Evolutionary conservation across 2,113 vertebrate genomes (phyloP), one percentile per base, ranked within the genome.

Genomic region (Macrotus californicus): DNA sequence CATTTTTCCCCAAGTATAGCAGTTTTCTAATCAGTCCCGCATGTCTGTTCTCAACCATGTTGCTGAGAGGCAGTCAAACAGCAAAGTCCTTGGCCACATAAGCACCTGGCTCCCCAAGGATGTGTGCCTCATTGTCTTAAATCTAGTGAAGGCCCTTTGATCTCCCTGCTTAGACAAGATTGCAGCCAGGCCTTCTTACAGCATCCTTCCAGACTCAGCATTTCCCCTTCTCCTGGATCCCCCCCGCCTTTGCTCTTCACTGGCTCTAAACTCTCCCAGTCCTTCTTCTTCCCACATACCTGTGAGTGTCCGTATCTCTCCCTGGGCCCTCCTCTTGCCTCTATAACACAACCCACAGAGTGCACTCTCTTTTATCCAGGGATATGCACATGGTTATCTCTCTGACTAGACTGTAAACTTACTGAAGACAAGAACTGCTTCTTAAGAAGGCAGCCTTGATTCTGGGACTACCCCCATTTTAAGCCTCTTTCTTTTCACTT

Each of bases 71-170:
- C 85, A 88, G 83, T 50, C 90, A 88, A 93, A 52, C 59, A 94
- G 48, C 75, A 73, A 76, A 94, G 92, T 92, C 87, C 94, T 96
- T 87, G 94, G 95, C 95, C 83, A 89, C 75, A 84, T 94, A 77
- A 89, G 84, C 79, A 96, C 95, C 93, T 96, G 75, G 84, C 50
- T 90, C 31, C 72, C 86, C 70, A 73, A 73, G 77, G 61, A 90
- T 56, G 39, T 59, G n/a, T 10, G 41, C 24, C 61, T 90, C 67
- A 11, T 61, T 54, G 39, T 81, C 76, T 92, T 85, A 87, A 93
- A 79, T 61, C 92, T 46, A 59, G 41, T 36, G 70, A 76, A 75
- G 48, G 31, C 15, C 80, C 85, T 96, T 86, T 83, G 46, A 91
- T 95, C 93, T 96, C 41, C 48, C 64, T 46, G 26, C 77, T 88